Percentiles rank a stretch among this genome's conserved stretches.
These are phyloP conservation scores for Chiroxiphia lanceolata DNA, from an alignment of 2,797 vertebrate species.

Conservation along the genomic window DNA sequence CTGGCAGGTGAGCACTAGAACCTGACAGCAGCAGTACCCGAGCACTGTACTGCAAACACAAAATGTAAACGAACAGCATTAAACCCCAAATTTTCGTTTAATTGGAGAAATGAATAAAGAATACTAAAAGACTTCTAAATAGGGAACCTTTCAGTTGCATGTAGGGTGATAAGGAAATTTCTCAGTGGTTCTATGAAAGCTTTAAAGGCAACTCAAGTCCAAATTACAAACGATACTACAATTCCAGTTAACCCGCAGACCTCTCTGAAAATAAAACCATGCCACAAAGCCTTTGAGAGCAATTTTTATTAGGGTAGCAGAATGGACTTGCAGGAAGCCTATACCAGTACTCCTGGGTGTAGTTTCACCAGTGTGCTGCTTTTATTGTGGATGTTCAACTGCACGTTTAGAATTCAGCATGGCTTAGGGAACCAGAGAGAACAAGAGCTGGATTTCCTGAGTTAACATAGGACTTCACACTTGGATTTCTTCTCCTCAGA, in stretches of 20 bases:
- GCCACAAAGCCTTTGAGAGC: constrained; percentile 69
- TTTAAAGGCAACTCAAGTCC: neutral
- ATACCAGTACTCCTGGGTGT: constrained; percentile 52
- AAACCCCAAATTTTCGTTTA: neutral
- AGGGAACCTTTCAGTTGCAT: neutral
- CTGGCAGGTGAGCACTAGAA: neutral
- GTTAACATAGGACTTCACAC: constrained; percentile 36
- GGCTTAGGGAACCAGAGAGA: constrained; percentile 61
- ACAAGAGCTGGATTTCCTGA: constrained; percentile 70
- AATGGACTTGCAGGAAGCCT: constrained; percentile 75
- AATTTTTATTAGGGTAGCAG: constrained; percentile 79
- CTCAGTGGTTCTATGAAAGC: neutral
- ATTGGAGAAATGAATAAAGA: neutral
- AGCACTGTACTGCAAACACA: fast-evolving
- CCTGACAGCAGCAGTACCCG: fast-evolving
- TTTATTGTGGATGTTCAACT: constrained; percentile 42
- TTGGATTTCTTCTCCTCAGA: neutral
- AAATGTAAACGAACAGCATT: neutral
- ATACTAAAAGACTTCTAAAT: neutral
- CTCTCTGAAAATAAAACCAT: constrained; percentile 61
- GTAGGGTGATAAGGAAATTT: neutral
- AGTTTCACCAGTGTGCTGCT: constrained; percentile 8
- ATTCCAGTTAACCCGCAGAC: neutral
- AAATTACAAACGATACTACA: neutral
- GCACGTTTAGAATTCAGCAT: constrained; percentile 31